Base-by-base conservation (phyloP, 2,797 vertebrate genomes). In the Varecia variegata region DNA sequence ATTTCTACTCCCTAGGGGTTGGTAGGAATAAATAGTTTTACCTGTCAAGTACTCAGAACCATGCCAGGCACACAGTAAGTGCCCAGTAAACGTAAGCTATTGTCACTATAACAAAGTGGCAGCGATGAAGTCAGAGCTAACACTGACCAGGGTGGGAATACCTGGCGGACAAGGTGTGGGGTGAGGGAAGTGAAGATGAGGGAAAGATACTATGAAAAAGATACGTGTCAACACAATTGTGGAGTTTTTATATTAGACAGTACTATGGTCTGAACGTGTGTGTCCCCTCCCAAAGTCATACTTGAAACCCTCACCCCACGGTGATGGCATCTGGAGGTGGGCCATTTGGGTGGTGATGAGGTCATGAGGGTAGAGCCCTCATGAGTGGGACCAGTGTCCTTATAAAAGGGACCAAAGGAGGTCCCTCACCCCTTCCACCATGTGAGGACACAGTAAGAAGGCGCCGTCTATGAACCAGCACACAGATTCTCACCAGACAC, bases 101-200 rank as follows among this genome's bases (percentile, higher is more conserved):
- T 2, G 60, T 25, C 9, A 30, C 18, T 4, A 8, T 21, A 2
- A 20, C 35, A 70, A 2, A n/a, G 8, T n/a, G 4, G 5, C 0
- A 20, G 65, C 21, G 0, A 25, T 2, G 13, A 17, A 4, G 21
- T 52, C 7, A 11, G 18, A 58, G 18, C 56, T 10, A 30, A 43
- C 56, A 0, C 7, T 2, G 52, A 23, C 3, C 2, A n/a, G 47
- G 21, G 32, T n/a, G 30, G 25, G 8, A 30, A 38, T 5, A 27
- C 1, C n/a, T 4, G 2, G 32, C 12, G 7, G 52, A 20, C 1
- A 68, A 70, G 13, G 4, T 0, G 11, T 1, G 5, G 35, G 54
- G 32, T 1, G 38, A 82, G 54, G 43, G 7, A 7, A 12, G 14
- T 2, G 8, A 18, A 32, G 11, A 3, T 0, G 2, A 35, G 27